Conservation (phyloP, 2,797 vertebrate species). For the Potorous gilbertii region DNA sequence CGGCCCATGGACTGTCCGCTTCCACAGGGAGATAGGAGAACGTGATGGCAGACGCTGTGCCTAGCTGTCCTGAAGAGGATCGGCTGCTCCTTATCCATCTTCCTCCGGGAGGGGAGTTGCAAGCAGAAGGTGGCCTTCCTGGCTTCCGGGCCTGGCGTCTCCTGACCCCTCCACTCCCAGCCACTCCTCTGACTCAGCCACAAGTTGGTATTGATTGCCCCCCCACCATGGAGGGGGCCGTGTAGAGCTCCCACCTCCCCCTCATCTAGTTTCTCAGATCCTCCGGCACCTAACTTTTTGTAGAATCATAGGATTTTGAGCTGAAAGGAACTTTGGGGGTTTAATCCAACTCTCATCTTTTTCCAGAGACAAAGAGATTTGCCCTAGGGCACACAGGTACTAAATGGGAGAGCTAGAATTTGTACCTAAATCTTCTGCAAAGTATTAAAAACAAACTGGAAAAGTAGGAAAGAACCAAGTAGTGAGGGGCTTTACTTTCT, state of each 20-base stretch:
- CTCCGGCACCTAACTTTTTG: background rate
- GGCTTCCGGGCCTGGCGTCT: slow-evolving; percentile 73
- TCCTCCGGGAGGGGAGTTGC: slow-evolving; percentile 76
- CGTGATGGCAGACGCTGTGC: slow-evolving; percentile 80
- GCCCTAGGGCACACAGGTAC: background rate
- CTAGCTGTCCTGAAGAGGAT: slow-evolving; percentile 87
- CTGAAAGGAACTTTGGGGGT: background rate
- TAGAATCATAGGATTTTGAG: background rate
- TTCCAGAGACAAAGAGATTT: background rate
- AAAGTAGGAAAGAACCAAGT: background rate
- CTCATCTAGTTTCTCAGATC: background rate
- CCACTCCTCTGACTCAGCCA: background rate
- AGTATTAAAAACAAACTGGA: background rate
- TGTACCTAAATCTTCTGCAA: background rate
- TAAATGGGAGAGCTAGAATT: background rate
- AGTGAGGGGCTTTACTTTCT: background rate
- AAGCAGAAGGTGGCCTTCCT: slow-evolving; percentile 76
- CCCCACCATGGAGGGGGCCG: background rate
- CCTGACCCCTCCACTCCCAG: background rate
- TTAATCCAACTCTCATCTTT: background rate
- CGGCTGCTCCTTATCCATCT: slow-evolving; percentile 77
- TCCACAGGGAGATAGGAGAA: slow-evolving; percentile 84
- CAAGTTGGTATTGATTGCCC: background rate
- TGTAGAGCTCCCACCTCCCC: background rate
- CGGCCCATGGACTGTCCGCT: slow-evolving; percentile 82